These are phyloP conservation scores for Drosophila novamexicana DNA, from an alignment of 1,140 invertebrate species.

Conservation along the genomic window DNA sequence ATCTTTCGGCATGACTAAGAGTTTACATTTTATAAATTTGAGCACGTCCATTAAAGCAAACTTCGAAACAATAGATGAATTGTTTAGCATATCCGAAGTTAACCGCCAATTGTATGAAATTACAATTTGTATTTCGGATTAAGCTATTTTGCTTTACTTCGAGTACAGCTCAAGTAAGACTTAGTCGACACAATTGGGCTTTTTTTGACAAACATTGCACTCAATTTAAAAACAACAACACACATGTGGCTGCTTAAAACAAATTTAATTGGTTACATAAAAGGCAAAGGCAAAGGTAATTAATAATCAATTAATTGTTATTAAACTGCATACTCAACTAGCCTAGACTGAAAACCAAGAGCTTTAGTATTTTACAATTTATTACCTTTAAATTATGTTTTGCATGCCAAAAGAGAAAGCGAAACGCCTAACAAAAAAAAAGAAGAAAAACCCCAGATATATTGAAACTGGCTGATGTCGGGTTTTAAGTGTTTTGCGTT, in stretches of 20 bases:
- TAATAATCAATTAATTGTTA: constrained; percentile 5
- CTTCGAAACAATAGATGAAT: no score
- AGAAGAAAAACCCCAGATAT: constrained; percentile 4
- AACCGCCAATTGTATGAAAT: neutral
- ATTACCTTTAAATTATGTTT: constrained; percentile 10
- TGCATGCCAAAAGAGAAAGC: constrained; percentile 4
- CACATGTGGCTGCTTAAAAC: constrained; percentile 8
- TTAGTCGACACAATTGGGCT: neutral
- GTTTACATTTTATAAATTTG: no score
- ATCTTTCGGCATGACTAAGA: no score
- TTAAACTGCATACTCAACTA: neutral
- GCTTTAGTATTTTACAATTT: constrained; percentile 24
- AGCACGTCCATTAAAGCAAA: no score
- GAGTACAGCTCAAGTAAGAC: neutral
- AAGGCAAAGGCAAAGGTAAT: constrained; percentile 6
- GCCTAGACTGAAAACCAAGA: constrained; percentile 6
- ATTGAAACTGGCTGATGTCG: constrained; percentile 12
- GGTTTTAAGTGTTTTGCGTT: constrained; percentile 7
- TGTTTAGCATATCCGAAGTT: neutral
- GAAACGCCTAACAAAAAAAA: neutral
- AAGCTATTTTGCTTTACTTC: neutral
- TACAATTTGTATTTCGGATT: neutral
- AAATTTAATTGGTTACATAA: constrained; percentile 15
- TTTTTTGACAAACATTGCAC: neutral
- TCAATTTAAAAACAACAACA: constrained; percentile 3